phyloP scores from a whole-genome alignment of 2,888 invertebrate species.

The Lochmaea capreae region DNA sequence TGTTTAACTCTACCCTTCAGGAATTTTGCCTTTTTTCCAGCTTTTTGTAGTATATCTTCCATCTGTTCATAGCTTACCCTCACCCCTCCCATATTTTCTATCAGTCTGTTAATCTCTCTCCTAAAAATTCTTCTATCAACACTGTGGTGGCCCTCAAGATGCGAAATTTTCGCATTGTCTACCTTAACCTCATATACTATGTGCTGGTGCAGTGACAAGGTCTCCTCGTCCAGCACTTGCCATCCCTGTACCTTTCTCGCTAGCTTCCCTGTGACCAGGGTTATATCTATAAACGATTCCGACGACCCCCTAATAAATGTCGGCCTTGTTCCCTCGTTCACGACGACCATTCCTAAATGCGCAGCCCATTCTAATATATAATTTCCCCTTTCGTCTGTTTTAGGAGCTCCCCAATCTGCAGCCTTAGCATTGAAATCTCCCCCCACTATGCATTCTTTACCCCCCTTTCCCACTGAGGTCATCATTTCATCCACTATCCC shows the following conservation, averaged over 20 bases:
- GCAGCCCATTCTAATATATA: slow-evolving; percentile 5
- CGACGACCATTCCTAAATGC: neutral
- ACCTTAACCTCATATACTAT: slow-evolving; percentile 4
- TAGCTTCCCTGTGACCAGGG: neutral
- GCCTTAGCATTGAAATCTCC: too few relatives aligned
- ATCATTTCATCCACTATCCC: neutral
- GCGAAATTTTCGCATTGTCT: neutral
- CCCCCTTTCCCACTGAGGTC: neutral
- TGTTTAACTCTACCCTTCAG: neutral
- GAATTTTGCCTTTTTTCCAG: neutral
- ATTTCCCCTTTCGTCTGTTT: neutral
- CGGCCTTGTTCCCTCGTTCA: neutral
- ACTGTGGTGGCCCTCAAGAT: neutral
- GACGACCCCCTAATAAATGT: neutral
- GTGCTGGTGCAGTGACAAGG: slow-evolving; percentile 1
- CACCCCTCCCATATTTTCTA: neutral
- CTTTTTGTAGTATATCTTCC: neutral
- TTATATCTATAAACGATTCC: slow-evolving; percentile 15
- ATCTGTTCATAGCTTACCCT: too few relatives aligned
- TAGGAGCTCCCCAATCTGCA: neutral
- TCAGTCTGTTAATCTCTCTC: slow-evolving; percentile 5
- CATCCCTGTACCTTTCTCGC: neutral
- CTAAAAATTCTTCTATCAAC: neutral
- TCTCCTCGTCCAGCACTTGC: slow-evolving; percentile 10
- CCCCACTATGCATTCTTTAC: too few relatives aligned